Conservation (phyloP, 2,113 vertebrate genomes). For the Lycaon pictus region DNA sequence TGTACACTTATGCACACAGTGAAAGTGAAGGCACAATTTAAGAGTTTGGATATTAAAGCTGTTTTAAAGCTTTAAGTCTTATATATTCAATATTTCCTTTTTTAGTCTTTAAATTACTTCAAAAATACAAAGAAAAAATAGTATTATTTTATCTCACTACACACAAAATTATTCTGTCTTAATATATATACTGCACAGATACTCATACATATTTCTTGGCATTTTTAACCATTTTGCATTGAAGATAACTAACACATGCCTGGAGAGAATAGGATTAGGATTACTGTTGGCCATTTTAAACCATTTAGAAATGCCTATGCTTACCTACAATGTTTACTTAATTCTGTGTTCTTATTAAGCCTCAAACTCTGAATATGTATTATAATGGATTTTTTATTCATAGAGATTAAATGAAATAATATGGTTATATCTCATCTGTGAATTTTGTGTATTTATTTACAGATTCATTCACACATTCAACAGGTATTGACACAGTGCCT, state of each 20-base stretch:
- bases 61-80: neutral
- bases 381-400: neutral
- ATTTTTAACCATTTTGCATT: slow-evolving; percentile 11
- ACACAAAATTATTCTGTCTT: neutral
- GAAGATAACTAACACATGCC: neutral
- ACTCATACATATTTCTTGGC: neutral
- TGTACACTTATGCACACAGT: neutral
- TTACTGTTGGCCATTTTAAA: neutral
- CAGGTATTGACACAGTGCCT: neutral
- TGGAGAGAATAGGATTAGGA: neutral
- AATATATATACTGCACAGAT: neutral
- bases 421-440: neutral
- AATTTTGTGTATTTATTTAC: neutral
- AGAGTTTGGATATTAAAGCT: neutral
- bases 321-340: neutral
- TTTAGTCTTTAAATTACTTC: neutral
- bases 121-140: neutral
- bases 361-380: neutral
- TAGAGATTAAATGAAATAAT: neutral
- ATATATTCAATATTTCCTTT: neutral
- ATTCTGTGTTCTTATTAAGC: neutral
- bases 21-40: neutral
- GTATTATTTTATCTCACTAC: slow-evolving; percentile 1
- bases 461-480: neutral
- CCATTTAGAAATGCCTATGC: neutral